These are phyloP conservation scores for Mus pahari DNA, from an alignment of 2,113 vertebrate species.

Conservation along the genomic window DNA sequence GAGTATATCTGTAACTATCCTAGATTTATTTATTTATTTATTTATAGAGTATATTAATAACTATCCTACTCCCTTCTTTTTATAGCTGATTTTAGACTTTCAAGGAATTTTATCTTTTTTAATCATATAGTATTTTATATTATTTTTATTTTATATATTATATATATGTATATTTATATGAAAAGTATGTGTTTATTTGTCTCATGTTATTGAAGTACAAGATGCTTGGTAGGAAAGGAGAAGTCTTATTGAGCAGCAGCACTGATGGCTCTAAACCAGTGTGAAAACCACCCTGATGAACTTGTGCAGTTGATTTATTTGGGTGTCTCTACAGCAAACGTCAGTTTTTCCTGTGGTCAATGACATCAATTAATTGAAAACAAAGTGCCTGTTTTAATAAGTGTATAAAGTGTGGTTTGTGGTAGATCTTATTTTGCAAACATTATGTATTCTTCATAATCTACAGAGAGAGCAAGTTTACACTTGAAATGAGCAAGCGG, in stretches of 20 bases:
- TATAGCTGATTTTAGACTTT: neutral
- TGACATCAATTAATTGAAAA: slow-evolving; percentile 69
- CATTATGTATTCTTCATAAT: slow-evolving; percentile 50
- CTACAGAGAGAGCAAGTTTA: slow-evolving; percentile 65
- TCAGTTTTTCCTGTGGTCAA: slow-evolving; percentile 67
- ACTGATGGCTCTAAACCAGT: neutral
- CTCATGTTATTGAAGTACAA: neutral
- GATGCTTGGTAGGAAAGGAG: neutral
- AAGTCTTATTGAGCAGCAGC: neutral
- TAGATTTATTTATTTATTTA: too few species aligned
- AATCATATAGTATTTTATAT: neutral
- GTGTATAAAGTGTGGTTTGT: neutral
- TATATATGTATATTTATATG: too few species aligned
- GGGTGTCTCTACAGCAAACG: slow-evolving; percentile 58
- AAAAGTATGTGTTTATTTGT: neutral
- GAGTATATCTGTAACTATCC: too few species aligned
- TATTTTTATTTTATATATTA: neutral
- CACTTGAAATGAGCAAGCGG: slow-evolving; percentile 62
- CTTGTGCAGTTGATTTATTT: slow-evolving; percentile 37
- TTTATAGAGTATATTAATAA: neutral
- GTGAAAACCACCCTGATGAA: slow-evolving; percentile 2
- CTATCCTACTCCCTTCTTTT: neutral
- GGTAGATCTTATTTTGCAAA: slow-evolving; percentile 58
- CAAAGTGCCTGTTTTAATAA: slow-evolving; percentile 69
- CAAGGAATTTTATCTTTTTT: neutral